phyloP scores from a whole-genome alignment of 2,113 vertebrate species.

The Fulmarus glacialis region DNA sequence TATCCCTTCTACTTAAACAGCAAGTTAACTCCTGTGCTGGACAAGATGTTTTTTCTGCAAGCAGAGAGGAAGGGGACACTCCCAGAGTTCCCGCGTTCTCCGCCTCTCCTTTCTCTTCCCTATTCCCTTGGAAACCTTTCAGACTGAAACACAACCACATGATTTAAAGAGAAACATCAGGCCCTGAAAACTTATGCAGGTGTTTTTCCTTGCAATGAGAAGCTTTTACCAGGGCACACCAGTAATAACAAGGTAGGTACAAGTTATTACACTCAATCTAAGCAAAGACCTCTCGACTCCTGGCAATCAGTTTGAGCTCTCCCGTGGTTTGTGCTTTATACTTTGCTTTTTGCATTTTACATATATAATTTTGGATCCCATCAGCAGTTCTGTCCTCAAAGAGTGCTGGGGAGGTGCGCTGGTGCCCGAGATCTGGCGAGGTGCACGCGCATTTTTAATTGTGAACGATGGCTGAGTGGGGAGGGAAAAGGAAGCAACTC shows the following conservation, averaged over 20 bases:
- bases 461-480: fast-evolving
- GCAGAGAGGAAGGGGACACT: background rate
- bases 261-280: background rate
- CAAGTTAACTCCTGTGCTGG: background rate
- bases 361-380: background rate
- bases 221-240: background rate
- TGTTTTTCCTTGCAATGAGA: background rate
- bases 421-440: fast-evolving
- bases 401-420: background rate
- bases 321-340: background rate
- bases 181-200: background rate
- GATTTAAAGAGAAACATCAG: background rate
- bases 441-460: background rate
- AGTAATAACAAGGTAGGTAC: background rate
- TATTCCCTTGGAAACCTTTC: background rate
- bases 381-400: background rate
- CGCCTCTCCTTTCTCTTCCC: background rate
- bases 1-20: background rate
- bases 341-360: background rate
- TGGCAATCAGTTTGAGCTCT: background rate
- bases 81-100: background rate
- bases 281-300: background rate
- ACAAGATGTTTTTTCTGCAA: background rate
- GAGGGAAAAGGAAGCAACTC: background rate
- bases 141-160: background rate